Base-by-base conservation (phyloP, 2,113 vertebrate species). In the Chaetorhynchus papuensis region DNA sequence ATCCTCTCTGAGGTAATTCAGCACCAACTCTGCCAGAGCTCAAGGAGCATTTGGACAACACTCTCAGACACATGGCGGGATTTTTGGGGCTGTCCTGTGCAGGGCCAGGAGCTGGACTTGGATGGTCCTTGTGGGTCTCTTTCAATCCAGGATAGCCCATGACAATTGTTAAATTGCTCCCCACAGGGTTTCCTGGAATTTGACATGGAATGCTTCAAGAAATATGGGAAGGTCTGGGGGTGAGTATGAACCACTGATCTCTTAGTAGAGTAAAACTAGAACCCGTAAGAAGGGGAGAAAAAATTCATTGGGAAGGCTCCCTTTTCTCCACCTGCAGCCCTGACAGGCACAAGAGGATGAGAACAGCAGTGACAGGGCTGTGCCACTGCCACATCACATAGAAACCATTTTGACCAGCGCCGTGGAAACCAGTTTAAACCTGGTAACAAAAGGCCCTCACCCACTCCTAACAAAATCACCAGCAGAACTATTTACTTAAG, bases 221-320 rank as follows among this genome's bases (percentile, higher is more conserved):
- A 98, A 87, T 99, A 98, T 1, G 99, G 99, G 75, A 98, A 97
- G 33, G 2, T 98, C 30, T 99, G 99, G 99, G 98, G 99, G 98
- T 99, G 71, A 98, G 98, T 97, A 66, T 3, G 37, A 83, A 64
- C 7, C 31, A 26, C 16, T 52, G 44, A 60, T 53, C 21, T 71
- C n/a, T 71, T 39, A 23, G 11, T 21, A 33, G 23, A 27, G 6
- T 30, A 31, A 80, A 84, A 65, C 6, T 7, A 59, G 26, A 66
- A 86, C 39, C 28, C 21, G 3, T 21, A 44, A 3, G 47, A 68
- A 89, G 16, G 19, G 37, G 18, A n/a, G n/a, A 20, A 52, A 31
- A 60, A 24, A 15, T 0, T 17, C 1, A 16, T 24, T 41, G 30
- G 44, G 35, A 82, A 81, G 75, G 10, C 5, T 70, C 56, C 9